Evolutionary conservation across 2,113 vertebrate species (phyloP).

Genomic region (Bucco capensis): DNA sequence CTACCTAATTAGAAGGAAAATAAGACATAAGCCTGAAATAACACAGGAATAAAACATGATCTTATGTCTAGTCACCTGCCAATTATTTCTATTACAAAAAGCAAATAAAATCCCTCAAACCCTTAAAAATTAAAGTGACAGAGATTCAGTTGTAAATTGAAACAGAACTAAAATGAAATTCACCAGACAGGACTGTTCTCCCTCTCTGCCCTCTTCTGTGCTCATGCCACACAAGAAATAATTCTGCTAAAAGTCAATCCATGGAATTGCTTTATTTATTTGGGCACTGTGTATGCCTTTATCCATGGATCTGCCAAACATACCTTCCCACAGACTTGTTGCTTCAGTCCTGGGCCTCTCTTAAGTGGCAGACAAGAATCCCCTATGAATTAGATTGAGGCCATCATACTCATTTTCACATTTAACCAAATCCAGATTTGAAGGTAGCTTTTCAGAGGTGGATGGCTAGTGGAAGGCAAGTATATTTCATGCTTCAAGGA

Average conservation of each 20-base stretch:
- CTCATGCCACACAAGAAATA: neutral
- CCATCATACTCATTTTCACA: slow-evolving; percentile 25
- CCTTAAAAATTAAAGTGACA: slow-evolving; percentile 33
- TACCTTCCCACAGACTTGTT: slow-evolving; percentile 23
- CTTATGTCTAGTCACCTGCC: slow-evolving; percentile 41
- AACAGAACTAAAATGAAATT: slow-evolving; percentile 19
- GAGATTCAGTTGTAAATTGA: slow-evolving; percentile 24
- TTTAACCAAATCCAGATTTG: slow-evolving; percentile 66
- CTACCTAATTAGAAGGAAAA: slow-evolving; percentile 43
- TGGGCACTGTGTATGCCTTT: neutral
- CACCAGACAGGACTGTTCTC: neutral
- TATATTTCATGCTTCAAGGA: slow-evolving; percentile 35
- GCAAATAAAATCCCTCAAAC: neutral
- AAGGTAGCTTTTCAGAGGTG: slow-evolving; percentile 24
- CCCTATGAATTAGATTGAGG: neutral
- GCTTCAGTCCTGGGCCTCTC: neutral
- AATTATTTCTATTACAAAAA: slow-evolving; percentile 27
- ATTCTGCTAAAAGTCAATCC: neutral
- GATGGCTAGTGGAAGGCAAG: slow-evolving; percentile 37
- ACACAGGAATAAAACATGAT: slow-evolving; percentile 23
- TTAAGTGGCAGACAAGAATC: slow-evolving; percentile 15
- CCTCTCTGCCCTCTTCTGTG: neutral
- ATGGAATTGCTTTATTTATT: slow-evolving; percentile 27
- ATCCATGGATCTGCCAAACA: slow-evolving; percentile 4
- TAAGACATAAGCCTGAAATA: slow-evolving; percentile 44